Conservation (phyloP, 1,140 invertebrate species). For the Leptinotarsa defecta region DNA sequence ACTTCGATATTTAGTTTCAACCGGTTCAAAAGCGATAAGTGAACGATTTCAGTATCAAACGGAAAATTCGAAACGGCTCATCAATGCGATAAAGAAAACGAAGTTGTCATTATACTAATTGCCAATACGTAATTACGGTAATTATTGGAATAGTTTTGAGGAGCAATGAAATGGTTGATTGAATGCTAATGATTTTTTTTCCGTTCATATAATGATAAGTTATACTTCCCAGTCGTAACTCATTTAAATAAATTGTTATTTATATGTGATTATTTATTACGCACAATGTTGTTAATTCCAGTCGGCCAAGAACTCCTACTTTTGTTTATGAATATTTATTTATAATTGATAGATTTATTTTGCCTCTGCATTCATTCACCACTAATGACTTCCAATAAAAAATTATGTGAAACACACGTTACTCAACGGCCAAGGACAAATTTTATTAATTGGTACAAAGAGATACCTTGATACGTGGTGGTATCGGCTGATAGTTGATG, state of each 20-base stretch:
- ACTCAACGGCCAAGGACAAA: too few relatives aligned
- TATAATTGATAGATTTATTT: not conserved
- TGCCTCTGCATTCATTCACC: too few relatives aligned
- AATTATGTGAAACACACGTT: too few relatives aligned
- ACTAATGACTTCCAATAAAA: too few relatives aligned
- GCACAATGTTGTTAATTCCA: not conserved
- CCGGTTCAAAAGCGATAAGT: too few relatives aligned
- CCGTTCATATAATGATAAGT: not conserved
- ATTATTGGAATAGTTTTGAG: slow-evolving; percentile 6
- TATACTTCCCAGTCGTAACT: slow-evolving; percentile 16
- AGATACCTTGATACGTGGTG: too few relatives aligned
- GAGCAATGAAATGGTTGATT: not conserved
- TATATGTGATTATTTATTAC: not conserved
- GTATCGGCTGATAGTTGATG: too few relatives aligned
- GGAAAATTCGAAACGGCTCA: too few relatives aligned
- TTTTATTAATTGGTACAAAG: too few relatives aligned
- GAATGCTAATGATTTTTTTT: slow-evolving; percentile 21
- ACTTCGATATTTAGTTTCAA: too few relatives aligned
- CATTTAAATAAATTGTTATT: slow-evolving; percentile 21
- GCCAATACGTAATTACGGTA: not conserved
- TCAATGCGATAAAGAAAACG: not conserved
- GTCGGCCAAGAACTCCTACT: not conserved
- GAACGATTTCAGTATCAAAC: too few relatives aligned
- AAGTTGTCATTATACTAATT: not conserved
- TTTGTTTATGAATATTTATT: slow-evolving; percentile 9